Percentiles rank a stretch among this genome's conserved stretches.
Conservation (phyloP, 2,113 vertebrate genomes). For the Laticauda colubrina region DNA sequence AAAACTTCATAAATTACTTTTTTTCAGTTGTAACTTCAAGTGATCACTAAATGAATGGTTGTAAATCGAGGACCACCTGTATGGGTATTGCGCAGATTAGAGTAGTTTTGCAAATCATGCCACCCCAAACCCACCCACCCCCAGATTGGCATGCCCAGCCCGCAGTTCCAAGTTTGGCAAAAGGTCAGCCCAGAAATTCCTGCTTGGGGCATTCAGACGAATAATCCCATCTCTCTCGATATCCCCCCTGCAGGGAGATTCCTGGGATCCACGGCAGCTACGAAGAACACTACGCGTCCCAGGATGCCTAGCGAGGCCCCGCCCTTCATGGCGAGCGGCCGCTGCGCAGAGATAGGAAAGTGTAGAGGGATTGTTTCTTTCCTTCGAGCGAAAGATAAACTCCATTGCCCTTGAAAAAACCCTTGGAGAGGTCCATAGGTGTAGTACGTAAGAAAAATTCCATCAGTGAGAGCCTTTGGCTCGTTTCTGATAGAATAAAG, state of each 20-base stretch:
- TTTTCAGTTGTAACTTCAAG: not conserved
- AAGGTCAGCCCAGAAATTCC: not conserved
- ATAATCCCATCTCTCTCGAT: not conserved
- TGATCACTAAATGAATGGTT: not conserved
- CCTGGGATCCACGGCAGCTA: not conserved
- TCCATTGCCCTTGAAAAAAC: not conserved
- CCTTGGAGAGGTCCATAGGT: rapidly evolving
- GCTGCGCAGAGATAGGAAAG: not conserved
- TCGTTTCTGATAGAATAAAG: not conserved
- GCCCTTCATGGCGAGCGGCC: rapidly evolving
- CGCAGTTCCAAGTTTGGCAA: not conserved
- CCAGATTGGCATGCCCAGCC: not conserved
- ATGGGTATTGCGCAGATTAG: not conserved
- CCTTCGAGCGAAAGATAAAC: not conserved
- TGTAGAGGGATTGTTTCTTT: not conserved
- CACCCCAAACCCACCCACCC: not conserved
- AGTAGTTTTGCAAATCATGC: not conserved
- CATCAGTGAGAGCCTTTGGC: not conserved
- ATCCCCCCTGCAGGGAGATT: rapidly evolving
- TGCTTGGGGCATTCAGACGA: too few relatives aligned
- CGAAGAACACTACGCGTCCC: not conserved
- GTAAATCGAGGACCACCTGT: not conserved
- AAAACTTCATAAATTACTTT: not conserved
- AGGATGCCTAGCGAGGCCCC: not conserved
- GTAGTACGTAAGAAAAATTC: not conserved